phyloP scores from a whole-genome alignment of 2,113 vertebrate genomes.

The Cinclus mexicanus region DNA sequence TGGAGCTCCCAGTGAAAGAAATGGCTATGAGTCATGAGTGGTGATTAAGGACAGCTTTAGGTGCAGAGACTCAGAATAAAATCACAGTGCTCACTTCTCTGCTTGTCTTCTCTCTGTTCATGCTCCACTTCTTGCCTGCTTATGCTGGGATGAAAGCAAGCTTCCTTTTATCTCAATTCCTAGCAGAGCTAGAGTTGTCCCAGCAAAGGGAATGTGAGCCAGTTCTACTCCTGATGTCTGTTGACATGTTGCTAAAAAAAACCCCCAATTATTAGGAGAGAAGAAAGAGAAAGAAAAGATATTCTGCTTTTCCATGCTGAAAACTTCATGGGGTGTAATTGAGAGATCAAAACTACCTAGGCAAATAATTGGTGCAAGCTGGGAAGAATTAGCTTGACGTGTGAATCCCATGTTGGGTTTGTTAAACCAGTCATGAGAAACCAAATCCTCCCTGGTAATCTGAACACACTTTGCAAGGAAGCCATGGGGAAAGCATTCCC shows the following conservation, averaged over 20 bases:
- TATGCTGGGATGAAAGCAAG: slow-evolving; percentile 47
- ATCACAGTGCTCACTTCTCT: background rate
- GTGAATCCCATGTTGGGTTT: background rate
- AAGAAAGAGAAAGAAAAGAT: background rate
- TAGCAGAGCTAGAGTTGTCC: slow-evolving; percentile 41
- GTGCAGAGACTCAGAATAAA: slow-evolving; percentile 36
- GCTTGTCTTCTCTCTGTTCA: slow-evolving; percentile 18
- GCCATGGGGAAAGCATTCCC: background rate
- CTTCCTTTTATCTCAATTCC: slow-evolving; percentile 62
- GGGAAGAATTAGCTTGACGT: background rate
- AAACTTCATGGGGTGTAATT: background rate
- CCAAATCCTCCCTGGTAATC: background rate
- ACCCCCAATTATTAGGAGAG: background rate
- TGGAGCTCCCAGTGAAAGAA: slow-evolving; percentile 33
- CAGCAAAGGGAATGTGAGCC: slow-evolving; percentile 42
- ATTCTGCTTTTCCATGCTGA: background rate
- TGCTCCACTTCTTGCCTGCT: slow-evolving; percentile 55
- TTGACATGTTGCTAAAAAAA: slow-evolving; percentile 39
- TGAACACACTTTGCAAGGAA: background rate
- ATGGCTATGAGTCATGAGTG: slow-evolving; percentile 30
- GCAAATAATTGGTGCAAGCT: background rate
- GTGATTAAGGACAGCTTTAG: slow-evolving; percentile 45
- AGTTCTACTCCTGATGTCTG: slow-evolving; percentile 11
- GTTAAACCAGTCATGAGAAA: background rate
- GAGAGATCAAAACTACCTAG: slow-evolving; percentile 15